Conservation (phyloP, 1,140 invertebrate genomes). For the Ceratina calcarata region DNA sequence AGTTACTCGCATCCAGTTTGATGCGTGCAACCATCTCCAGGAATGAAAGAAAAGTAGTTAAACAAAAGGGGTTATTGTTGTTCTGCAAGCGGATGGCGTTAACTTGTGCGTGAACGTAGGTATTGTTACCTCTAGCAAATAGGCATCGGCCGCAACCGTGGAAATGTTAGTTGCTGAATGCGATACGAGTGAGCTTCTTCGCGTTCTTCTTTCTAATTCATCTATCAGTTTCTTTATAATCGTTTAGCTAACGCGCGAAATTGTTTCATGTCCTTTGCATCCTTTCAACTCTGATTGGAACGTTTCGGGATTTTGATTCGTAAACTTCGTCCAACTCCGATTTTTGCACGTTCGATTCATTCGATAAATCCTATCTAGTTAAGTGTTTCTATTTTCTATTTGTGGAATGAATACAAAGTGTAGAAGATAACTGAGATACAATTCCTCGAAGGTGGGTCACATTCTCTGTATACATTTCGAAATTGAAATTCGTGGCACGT, state of each 20-base stretch:
- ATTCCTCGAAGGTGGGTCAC: too few species aligned
- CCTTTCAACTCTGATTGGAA: too few species aligned
- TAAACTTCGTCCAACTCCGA: too few species aligned
- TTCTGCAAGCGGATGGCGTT: background rate
- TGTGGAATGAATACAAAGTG: too few species aligned
- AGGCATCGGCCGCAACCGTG: too few species aligned
- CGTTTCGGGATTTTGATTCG: too few species aligned
- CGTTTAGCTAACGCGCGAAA: too few species aligned
- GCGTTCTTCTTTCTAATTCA: background rate
- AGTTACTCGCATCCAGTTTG: background rate
- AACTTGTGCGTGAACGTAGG: background rate
- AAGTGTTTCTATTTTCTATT: background rate
- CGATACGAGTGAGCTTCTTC: background rate
- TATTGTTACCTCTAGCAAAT: background rate
- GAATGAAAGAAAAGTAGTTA: background rate
- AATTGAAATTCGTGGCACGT: slow-evolving; percentile 83
- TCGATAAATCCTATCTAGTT: too few species aligned
- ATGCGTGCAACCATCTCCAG: background rate
- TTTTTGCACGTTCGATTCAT: too few species aligned
- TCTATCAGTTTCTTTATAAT: too few species aligned
- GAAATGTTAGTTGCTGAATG: background rate
- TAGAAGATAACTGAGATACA: too few species aligned
- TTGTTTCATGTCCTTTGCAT: too few species aligned
- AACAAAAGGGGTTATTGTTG: background rate
- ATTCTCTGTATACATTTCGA: background rate